These are phyloP conservation scores for Corydoras sp. DNA, from an alignment of 2,113 vertebrate species.

Conservation along the genomic window DNA sequence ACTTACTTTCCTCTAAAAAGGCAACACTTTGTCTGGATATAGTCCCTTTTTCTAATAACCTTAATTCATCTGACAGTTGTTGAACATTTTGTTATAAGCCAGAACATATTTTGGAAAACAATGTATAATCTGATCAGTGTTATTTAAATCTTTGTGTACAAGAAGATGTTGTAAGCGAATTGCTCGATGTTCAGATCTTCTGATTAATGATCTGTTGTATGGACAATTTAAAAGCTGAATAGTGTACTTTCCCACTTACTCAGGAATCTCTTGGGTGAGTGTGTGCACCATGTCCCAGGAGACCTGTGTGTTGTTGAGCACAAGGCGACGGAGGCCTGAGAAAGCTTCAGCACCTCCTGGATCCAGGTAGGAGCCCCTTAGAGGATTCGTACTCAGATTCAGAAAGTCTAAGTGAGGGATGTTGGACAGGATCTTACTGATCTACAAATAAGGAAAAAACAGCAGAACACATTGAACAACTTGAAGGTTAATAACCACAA, in stretches of 20 bases:
- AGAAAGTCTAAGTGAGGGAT: constrained; percentile 93
- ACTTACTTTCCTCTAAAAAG: no score
- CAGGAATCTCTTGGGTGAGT: constrained; percentile 79
- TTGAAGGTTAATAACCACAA: neutral
- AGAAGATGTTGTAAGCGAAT: no score
- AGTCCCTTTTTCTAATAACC: no score
- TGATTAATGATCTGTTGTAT: no score
- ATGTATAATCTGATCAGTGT: no score
- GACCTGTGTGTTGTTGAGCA: constrained; percentile 93
- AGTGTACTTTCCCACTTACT: constrained; percentile 67
- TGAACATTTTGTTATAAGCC: no score
- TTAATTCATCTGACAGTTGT: no score
- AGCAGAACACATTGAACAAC: neutral
- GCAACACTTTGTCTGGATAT: no score
- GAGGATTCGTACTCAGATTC: constrained; percentile 96
- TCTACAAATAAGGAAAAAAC: constrained; percentile 60
- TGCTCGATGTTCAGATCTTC: no score
- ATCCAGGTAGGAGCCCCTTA: constrained; percentile 79
- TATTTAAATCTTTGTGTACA: no score
- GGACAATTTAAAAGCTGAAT: no score
- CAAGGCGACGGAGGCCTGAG: constrained; percentile 80
- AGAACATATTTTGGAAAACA: no score
- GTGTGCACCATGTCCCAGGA: constrained; percentile 94
- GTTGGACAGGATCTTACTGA: constrained; percentile 93
- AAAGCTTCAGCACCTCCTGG: constrained; percentile 79